Conservation (phyloP, 2,113 vertebrate species). For the Chiloscyllium plagiosum region DNA sequence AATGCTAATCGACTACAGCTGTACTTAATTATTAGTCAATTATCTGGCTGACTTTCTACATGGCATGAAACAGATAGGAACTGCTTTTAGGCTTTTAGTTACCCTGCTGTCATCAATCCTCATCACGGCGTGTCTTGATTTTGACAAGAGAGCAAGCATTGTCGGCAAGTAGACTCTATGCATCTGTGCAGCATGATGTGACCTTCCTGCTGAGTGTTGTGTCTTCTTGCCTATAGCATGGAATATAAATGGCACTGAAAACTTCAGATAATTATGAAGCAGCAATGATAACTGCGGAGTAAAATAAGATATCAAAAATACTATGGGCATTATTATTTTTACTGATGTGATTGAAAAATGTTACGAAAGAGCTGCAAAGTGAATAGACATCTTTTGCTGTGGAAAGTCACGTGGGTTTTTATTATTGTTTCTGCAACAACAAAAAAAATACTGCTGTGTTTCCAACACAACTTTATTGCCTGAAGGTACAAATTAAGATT, state of each 20-base stretch:
- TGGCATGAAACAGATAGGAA: slow-evolving; percentile 28
- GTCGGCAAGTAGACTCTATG: not conserved
- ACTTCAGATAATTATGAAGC: not conserved
- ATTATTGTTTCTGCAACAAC: not conserved
- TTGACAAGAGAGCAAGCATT: not conserved
- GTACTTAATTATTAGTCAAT: slow-evolving; percentile 37
- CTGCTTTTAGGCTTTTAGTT: slow-evolving; percentile 27
- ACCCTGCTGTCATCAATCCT: slow-evolving; percentile 18
- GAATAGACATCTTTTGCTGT: not conserved
- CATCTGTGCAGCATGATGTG: not conserved
- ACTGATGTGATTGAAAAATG: not conserved
- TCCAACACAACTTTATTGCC: not conserved
- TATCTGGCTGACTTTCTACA: slow-evolving; percentile 33
- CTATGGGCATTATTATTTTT: not conserved
- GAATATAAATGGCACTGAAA: not conserved
- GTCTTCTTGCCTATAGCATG: not conserved
- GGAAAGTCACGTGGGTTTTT: not conserved
- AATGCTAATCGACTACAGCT: slow-evolving; percentile 30
- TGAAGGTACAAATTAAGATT: not conserved
- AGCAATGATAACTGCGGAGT: not conserved
- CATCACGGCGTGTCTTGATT: not conserved
- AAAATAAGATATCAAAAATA: not conserved
- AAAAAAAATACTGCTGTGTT: not conserved
- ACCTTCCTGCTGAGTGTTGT: not conserved
- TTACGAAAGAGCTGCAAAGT: not conserved